phyloP scores from a whole-genome alignment of 2,797 vertebrate species.

The Phrynocephalus forsythii region DNA sequence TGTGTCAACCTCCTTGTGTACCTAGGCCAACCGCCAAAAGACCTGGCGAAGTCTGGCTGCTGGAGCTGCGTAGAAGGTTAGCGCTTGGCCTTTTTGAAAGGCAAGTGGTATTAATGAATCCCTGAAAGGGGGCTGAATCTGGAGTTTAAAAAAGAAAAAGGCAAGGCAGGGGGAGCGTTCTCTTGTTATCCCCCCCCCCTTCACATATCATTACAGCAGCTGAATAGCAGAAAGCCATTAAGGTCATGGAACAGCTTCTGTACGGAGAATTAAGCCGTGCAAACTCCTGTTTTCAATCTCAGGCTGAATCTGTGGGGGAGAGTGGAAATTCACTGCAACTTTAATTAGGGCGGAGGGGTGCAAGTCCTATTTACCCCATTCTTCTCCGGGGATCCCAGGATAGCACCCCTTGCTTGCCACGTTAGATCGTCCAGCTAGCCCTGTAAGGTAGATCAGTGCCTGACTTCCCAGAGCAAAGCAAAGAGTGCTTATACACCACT shows the following conservation, averaged over 20 bases:
- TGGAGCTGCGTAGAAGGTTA: background rate
- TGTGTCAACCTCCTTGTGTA: slow-evolving; percentile 19
- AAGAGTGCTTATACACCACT: too few species aligned
- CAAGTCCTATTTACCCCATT: background rate
- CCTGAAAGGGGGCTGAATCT: slow-evolving; percentile 15
- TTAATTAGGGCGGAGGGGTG: background rate
- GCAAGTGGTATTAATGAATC: slow-evolving; percentile 26
- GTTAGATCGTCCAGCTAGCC: background rate
- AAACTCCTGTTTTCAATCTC: background rate
- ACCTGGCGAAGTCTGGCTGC: background rate
- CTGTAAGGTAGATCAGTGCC: too few species aligned
- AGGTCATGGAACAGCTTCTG: slow-evolving; percentile 8
- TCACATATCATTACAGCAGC: background rate
- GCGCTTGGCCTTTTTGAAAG: background rate
- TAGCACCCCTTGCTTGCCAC: background rate
- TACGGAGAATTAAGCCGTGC: background rate
- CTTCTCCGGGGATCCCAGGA: background rate
- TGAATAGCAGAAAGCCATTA: background rate
- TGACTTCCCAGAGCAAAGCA: too few species aligned
- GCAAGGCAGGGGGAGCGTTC: background rate
- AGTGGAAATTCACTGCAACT: too few species aligned
- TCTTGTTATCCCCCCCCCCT: background rate
- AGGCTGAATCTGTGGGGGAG: background rate
- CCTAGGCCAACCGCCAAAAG: slow-evolving; percentile 20
- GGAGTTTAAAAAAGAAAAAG: background rate